A percentile compares a stretch with the other conserved stretches of the same genome.
These are phyloP conservation scores for Stegodyphus dumicola DNA, from an alignment of 1,140 invertebrate species.

Conservation along the genomic window DNA sequence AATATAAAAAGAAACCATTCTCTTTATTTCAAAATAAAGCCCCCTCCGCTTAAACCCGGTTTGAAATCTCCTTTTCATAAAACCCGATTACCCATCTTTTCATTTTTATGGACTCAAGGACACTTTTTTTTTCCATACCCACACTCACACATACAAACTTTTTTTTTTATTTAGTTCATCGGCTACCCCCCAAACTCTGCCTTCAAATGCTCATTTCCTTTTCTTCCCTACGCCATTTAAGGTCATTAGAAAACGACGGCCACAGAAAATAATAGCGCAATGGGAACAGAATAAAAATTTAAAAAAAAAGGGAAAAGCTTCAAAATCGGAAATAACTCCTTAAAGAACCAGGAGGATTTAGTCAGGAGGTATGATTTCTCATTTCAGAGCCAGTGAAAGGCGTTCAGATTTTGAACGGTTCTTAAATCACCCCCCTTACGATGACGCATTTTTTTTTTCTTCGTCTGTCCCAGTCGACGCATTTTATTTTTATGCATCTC, in stretches of 20 bases:
- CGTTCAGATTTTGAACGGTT: conserved; percentile 43
- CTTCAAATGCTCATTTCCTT: conserved; percentile 47
- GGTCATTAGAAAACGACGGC: conserved; percentile 58
- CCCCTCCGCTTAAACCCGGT: background rate
- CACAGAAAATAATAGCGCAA: conserved; percentile 41
- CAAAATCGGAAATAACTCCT: conserved; percentile 57
- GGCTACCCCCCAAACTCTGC: background rate
- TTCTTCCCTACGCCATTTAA: conserved; percentile 46
- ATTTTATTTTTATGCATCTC: conserved; percentile 45
- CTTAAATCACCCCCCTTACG: conserved; percentile 37
- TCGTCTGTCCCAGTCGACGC: background rate
- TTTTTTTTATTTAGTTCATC: conserved; percentile 33
- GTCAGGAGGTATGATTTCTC: conserved; percentile 50
- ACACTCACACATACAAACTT: conserved; percentile 24
- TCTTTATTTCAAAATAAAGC: conserved; percentile 54
- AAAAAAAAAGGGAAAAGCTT: conserved; percentile 25
- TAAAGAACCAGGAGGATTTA: conserved; percentile 52
- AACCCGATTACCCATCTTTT: conserved; percentile 54
- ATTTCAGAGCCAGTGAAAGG: conserved; percentile 39
- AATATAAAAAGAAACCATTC: conserved; percentile 26
- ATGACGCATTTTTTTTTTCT: background rate
- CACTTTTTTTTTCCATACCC: conserved; percentile 13
- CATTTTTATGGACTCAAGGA: conserved; percentile 43
- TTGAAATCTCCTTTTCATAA: conserved; percentile 56
- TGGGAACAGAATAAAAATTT: background rate